Evolutionary conservation across 2,888 invertebrate species (phyloP), one percentile per base, ranked within the genome.

Genomic region (Limnephilus lunatus): DNA sequence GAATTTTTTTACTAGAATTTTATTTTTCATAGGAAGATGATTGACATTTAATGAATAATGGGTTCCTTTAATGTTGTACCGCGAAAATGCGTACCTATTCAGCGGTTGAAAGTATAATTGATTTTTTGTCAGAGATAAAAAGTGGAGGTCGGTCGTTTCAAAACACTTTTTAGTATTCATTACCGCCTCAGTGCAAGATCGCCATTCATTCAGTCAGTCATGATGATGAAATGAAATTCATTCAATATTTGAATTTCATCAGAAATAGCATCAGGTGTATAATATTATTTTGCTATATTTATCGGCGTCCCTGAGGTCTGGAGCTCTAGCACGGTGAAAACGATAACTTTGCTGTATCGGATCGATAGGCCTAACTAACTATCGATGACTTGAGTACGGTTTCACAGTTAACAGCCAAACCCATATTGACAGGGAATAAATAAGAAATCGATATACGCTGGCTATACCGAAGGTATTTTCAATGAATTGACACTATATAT

Each of bases 101-200:
- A 68, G 68, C 68, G 25, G 68, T 68, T 68, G 68, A 68, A 25
- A 68, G 68, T 68, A 68, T 68, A 68, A 25, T 68, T 25, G 68
- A 68, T 7, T 68, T 68, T 68, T 68, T 68, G 68, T 68, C 68
- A 9, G 68, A 68, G 9, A 25, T 68, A 68, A 68, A 68, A 68
- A 68, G 68, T 68, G 68, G 68, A 68, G 68, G 68, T 68, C 68
- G 68, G n/a, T n/a, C n/a, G 68, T 68, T 68, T 68, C 68, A 68
- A 68, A 68, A 68, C 3, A 68, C 44, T 44, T 44, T 44, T 44
- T 44, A 68, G 68, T 68, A 68, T n/a, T 68, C 68, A 68, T 68
- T 68, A 68, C 25, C 68, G 68, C n/a, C 68, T 68, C 25, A 68
- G 68, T 25, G 68, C 68, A 68, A 68, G 68, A 68, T 68, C 68